Base-by-base conservation (phyloP, 1,140 invertebrate species). In the Drosophila albomicans region DNA sequence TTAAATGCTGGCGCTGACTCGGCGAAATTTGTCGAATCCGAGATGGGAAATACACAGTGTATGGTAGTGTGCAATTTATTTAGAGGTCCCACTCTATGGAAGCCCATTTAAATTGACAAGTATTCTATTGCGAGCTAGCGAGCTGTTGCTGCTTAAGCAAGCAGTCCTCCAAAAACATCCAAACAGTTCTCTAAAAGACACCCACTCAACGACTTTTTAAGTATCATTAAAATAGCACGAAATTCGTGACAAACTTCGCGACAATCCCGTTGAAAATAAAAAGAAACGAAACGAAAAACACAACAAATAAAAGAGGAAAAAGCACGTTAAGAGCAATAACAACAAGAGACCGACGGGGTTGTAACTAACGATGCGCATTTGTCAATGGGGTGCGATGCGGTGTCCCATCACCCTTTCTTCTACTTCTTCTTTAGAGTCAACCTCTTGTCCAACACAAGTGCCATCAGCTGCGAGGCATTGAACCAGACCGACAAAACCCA, bases 1-100 rank as follows among this genome's bases (percentile, higher is more conserved):
- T 82, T 82, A 76, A 82, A 82, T 79, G 46, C 63, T 84, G 67
- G 13, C 48, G 77, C 77, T 84, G 81, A 84, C 76, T 64, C 41
- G 45, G 64, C 81, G 57, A 78, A 79, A 67, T 43, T 11, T 64
- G 63, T 43, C 1, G 56, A 58, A 6, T 32, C 30, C 30, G 30
- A 32, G 7, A 32, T 32, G 30, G 30, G 30, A 32, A 25, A 32
- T 32, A 5, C 0, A 8, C 30, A 32, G 30, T 32, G 6, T 52
- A 30, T 20, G n/a, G 1, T 11, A 6, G 5, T 10, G 51, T 28
- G 5, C 25, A 28, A 13, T n/a, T 30, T 56, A 54, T 35, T 25
- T 35, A 13, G 7, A 13, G 13, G 52, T 35, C 15, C 8, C 32
- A 8, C 15, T 16, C 15, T 38, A n/a, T 10, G 8, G 8, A 56